Percentiles rank a stretch among this genome's conserved stretches.
These are phyloP conservation scores for Gnathochromis pfefferi DNA, from an alignment of 2,113 vertebrate genomes.

Conservation along the genomic window DNA sequence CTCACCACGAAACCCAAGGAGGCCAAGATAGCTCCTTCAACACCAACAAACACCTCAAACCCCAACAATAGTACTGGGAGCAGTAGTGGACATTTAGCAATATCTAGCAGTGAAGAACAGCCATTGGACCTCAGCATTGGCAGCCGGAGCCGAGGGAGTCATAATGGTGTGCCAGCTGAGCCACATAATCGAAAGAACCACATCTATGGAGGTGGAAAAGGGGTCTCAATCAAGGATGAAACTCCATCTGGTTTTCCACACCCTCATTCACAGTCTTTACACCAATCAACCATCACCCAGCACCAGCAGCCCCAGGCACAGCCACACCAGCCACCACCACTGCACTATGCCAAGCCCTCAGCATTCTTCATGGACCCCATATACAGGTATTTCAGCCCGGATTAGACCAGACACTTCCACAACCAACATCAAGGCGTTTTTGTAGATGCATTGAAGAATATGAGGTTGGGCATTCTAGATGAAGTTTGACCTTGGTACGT, in stretches of 20 bases:
- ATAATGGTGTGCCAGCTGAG: conserved; percentile 79
- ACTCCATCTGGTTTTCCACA: conserved; percentile 72
- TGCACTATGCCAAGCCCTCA: conserved; percentile 97
- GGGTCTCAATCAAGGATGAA: conserved; percentile 71
- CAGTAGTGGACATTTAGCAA: conserved; percentile 46
- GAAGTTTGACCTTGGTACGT: conserved; percentile 76
- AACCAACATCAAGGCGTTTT: neutral
- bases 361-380: conserved; percentile 99
- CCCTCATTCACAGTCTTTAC: conserved; percentile 77
- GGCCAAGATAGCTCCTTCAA: conserved; percentile 70
- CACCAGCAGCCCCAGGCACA: conserved; percentile 80
- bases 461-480: neutral
- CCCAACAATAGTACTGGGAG: conserved; percentile 50
- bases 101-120: conserved; percentile 81
- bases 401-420: conserved; percentile 53
- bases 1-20: conserved; percentile 96
- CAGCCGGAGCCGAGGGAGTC: conserved; percentile 83
- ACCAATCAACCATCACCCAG: conserved; percentile 77
- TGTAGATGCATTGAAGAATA: neutral
- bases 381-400: conserved; percentile 93
- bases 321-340: conserved; percentile 82
- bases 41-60: conserved; percentile 66
- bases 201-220: conserved; percentile 78
- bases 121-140: conserved; percentile 95
- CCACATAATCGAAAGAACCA: conserved; percentile 83